Percentiles rank a stretch among this genome's conserved stretches.
Evolutionary conservation across 2,888 invertebrate species (phyloP).

Genomic region (Torymus texanus): DNA sequence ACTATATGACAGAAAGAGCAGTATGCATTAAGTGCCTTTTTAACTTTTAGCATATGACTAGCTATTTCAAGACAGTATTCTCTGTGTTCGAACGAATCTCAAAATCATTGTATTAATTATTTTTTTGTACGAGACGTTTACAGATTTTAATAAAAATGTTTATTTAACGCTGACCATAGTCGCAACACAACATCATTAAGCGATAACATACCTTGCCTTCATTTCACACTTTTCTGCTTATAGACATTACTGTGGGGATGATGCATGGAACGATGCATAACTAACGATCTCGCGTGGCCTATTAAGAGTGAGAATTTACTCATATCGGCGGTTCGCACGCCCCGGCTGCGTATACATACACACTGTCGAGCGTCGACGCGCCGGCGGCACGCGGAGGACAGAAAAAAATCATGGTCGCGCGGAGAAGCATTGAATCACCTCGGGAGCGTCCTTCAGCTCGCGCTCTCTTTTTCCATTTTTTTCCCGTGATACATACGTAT

Average conservation of each 20-base stretch:
- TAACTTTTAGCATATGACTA: constrained; percentile 43
- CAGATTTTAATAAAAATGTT: constrained; percentile 59
- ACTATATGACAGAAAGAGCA: constrained; percentile 23
- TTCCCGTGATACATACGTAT: not conserved
- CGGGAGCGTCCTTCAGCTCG: constrained; percentile 31
- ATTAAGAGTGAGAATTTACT: not conserved
- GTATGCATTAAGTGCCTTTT: constrained; percentile 59
- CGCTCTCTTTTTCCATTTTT: constrained; percentile 29
- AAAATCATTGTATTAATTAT: constrained; percentile 53
- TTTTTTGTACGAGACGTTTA: constrained; percentile 57
- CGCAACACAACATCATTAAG: no score
- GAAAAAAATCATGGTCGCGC: constrained; percentile 43
- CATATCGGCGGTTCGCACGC: not conserved
- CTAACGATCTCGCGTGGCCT: not conserved
- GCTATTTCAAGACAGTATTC: constrained; percentile 51
- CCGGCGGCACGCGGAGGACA: not conserved
- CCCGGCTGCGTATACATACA: no score
- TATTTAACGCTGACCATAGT: constrained; percentile 36
- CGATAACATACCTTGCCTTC: no score
- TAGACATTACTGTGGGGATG: no score
- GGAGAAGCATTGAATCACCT: constrained; percentile 38
- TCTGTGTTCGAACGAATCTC: constrained; percentile 46
- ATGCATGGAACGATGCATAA: not conserved
- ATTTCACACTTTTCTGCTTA: no score
- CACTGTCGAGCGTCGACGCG: no score